Conservation (phyloP, 2,113 vertebrate species). For the Larimichthys polyactis region DNA sequence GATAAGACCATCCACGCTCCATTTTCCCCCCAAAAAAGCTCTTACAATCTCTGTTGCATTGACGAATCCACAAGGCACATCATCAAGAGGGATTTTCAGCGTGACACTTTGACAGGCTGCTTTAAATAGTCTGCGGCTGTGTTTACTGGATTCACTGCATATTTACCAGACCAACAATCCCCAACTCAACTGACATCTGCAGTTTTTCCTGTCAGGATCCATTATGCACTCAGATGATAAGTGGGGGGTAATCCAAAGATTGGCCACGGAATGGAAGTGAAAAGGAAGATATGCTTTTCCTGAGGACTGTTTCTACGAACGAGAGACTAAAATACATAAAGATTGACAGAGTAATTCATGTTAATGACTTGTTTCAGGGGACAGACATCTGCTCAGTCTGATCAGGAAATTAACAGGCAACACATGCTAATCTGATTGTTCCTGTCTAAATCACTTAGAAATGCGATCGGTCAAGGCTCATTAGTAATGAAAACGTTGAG, state of each 20-base stretch:
- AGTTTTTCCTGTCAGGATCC: constrained; percentile 42
- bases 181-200: constrained; percentile 54
- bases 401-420: constrained; percentile 22
- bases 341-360: constrained; percentile 7
- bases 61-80: constrained; percentile 38
- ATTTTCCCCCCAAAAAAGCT: constrained; percentile 22
- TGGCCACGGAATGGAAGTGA: constrained; percentile 28
- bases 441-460: constrained; percentile 52
- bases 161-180: constrained; percentile 57
- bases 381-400: constrained; percentile 58
- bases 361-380: constrained; percentile 24
- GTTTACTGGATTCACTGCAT: constrained; percentile 49
- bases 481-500: constrained; percentile 55
- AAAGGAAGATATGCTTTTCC: constrained; percentile 51
- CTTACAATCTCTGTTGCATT: neutral
- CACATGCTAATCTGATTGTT: constrained; percentile 45
- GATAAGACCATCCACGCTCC: constrained; percentile 54
- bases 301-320: constrained; percentile 29
- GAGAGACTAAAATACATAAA: neutral
- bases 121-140: constrained; percentile 56
- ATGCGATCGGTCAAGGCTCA: constrained; percentile 62
- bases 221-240: constrained; percentile 45
- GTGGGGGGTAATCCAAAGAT: constrained; percentile 38
- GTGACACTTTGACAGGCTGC: constrained; percentile 55
- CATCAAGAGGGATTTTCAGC: constrained; percentile 43